These are phyloP conservation scores for Athene cunicularia DNA, from an alignment of 2,113 vertebrate species.

Conservation along the genomic window DNA sequence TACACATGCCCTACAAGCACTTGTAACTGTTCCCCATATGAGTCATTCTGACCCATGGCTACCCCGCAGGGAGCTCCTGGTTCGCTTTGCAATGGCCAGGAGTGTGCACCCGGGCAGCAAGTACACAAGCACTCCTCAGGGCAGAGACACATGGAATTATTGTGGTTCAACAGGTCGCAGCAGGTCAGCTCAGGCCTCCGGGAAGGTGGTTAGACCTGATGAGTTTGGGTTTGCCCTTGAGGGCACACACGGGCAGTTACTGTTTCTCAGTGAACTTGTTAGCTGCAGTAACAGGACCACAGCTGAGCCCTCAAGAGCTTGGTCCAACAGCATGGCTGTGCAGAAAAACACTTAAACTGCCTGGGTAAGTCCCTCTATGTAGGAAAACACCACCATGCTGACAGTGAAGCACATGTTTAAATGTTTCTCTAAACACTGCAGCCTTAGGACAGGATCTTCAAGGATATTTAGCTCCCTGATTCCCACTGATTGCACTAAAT, in stretches of 20 bases:
- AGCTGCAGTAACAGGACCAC: accelerated
- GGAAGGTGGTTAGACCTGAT: not conserved
- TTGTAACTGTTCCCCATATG: not conserved
- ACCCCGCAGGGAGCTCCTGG: not conserved
- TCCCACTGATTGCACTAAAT: not conserved
- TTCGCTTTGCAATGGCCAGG: not conserved
- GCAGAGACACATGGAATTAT: not conserved
- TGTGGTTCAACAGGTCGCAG: accelerated
- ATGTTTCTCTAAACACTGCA: not conserved
- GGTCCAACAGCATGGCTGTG: not conserved
- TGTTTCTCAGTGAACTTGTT: not conserved
- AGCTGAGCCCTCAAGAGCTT: not conserved
- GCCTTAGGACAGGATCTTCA: not conserved
- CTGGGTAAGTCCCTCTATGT: not conserved
- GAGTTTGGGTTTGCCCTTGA: not conserved
- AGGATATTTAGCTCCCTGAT: not conserved
- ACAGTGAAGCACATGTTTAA: not conserved
- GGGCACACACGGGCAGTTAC: accelerated
- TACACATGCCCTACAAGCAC: not conserved
- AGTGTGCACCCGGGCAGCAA: not conserved
- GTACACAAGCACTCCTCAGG: accelerated
- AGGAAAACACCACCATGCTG: not conserved
- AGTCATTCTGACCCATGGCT: accelerated
- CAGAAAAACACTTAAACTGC: not conserved
- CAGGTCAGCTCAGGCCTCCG: not conserved